Evolutionary conservation across 1,140 invertebrate genomes (phyloP).

Genomic region (Paraescarpia echinospica): DNA sequence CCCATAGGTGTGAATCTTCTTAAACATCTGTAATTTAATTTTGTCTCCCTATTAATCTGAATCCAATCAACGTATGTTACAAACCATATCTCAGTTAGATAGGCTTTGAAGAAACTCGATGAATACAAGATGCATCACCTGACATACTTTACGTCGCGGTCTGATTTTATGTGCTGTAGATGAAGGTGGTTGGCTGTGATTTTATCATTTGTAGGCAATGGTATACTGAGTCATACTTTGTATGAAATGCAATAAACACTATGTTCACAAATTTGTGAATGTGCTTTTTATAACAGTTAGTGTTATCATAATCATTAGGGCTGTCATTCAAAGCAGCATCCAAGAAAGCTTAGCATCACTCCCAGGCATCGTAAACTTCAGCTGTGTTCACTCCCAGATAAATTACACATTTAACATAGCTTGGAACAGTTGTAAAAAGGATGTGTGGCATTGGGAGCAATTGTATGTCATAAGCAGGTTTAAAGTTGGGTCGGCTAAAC

Average conservation of each 20-base stretch:
- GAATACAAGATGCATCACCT: neutral
- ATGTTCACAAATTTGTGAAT: constrained; percentile 1
- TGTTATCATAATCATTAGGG: neutral
- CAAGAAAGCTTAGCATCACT: neutral
- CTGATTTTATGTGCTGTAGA: neutral
- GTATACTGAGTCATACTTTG: neutral
- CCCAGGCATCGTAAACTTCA: neutral
- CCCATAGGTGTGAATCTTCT: neutral
- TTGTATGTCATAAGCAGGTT: too few species aligned
- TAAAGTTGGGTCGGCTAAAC: too few species aligned
- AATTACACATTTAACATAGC: neutral
- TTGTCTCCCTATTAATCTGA: neutral
- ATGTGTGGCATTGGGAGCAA: too few species aligned
- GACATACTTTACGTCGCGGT: neutral
- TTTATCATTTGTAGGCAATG: neutral
- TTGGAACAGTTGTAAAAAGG: too few species aligned
- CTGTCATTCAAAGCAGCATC: neutral
- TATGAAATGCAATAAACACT: constrained; percentile 6
- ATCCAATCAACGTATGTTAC: neutral
- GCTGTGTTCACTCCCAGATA: neutral
- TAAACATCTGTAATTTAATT: neutral
- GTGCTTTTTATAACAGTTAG: neutral
- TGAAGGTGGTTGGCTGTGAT: neutral
- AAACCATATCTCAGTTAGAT: neutral
- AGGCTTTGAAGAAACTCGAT: neutral